phyloP scores from a whole-genome alignment of 1,140 invertebrate genomes.

The Drosophila ironensis region DNA sequence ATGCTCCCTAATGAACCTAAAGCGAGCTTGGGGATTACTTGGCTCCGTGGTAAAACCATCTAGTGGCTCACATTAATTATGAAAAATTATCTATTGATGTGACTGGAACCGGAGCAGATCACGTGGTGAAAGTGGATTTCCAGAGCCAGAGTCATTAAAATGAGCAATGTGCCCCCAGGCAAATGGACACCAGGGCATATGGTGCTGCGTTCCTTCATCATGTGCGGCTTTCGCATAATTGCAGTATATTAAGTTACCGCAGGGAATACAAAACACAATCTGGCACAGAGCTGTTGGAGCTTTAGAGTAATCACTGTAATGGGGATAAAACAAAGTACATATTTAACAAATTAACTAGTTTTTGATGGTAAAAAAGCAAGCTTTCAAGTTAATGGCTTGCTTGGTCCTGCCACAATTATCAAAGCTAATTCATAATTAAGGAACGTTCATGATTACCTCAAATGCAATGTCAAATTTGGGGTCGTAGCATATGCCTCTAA shows the following conservation, averaged over 20 bases:
- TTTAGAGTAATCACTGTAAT: not conserved
- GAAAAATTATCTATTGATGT: slow-evolving; percentile 72
- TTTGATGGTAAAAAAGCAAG: no score
- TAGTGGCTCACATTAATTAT: slow-evolving; percentile 51
- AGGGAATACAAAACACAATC: not conserved
- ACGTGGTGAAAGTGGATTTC: slow-evolving; percentile 70
- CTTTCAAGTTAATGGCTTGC: no score
- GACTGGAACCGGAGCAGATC: slow-evolving; percentile 42
- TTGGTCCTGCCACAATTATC: no score
- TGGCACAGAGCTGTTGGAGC: not conserved
- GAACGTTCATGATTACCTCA: not conserved
- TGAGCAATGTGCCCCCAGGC: slow-evolving; percentile 48
- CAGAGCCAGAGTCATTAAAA: slow-evolving; percentile 63
- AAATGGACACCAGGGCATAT: slow-evolving; percentile 24
- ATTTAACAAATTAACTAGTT: no score
- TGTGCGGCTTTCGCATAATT: slow-evolving; percentile 47
- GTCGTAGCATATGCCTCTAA: not conserved
- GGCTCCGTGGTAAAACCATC: not conserved
- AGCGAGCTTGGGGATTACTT: slow-evolving; percentile 17
- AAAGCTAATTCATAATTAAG: no score
- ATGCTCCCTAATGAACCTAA: slow-evolving; percentile 19
- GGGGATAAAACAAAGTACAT: no score
- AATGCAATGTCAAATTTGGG: not conserved
- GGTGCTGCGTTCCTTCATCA: slow-evolving; percentile 37
- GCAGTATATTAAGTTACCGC: slow-evolving; percentile 40